Base-by-base conservation (phyloP, 1,140 invertebrate genomes). In the Drosophila albomicans region DNA sequence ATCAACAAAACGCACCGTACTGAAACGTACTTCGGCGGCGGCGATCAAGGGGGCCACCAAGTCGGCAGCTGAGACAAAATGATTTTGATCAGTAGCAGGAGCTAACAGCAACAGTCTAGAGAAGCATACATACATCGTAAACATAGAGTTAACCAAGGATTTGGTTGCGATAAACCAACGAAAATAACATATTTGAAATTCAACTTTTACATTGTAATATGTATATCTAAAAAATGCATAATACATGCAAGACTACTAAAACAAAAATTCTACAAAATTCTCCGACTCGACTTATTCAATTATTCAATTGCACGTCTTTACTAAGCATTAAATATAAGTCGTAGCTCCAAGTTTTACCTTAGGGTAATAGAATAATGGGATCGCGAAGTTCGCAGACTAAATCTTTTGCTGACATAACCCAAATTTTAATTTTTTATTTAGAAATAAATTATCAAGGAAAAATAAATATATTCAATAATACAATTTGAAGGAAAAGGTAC, bases 31-130 rank as follows among this genome's bases (percentile, higher is more conserved):
- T 2, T 68, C 79, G 45, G 70, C 46, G 7, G 81, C 75, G 10
- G 10, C 62, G 13, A 78, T 81, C 28, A 86, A 86, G 58, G 78
- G 75, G 15, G 82, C 85, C 46, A 72, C 74, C 35, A 87, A 87
- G 45, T 10, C 75, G 13, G 57, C 81, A 48, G 30, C 43, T 41
- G 84, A 89, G 5, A 58, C 77, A 20, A 88, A 88, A 51, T 88
- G 38, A 88, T 56, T 64, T 11, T 38, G 54, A 45, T 41, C 48
- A 43, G 45, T 45, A 38, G 35, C 35, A 32, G 32, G 20, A 0
- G 20, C 20, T 10, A 10, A 10, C 10, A 11, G 35, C 35, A 38
- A 38, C 35, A 67, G 51, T 46, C 80, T 52, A 58, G 65, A 43
- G 25, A 59, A 25, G 7, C 20, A 68, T 41, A 41, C 30, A 52